Base-by-base conservation (phyloP, 2,113 vertebrate species). In the Cyanistes caeruleus region DNA sequence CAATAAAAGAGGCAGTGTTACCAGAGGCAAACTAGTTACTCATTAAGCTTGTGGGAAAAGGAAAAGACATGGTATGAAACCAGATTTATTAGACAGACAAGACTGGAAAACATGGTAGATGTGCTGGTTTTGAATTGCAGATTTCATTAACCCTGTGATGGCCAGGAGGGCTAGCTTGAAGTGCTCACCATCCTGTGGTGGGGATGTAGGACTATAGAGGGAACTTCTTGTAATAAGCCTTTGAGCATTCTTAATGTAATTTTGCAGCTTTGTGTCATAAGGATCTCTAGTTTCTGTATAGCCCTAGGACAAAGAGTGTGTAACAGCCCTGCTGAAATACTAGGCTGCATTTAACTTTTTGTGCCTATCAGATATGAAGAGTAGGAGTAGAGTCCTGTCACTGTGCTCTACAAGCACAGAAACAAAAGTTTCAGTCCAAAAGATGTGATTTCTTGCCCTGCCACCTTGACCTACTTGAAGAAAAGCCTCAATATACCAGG, bases 21-120 rank as follows among this genome's bases (percentile, higher is more conserved):
- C 86, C 59, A 59, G 76, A 72, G 95, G 92, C 88, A 95, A 96
- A 79, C 52, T 86, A 73, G 96, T 97, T 97, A 96, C 55, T 97
- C 80, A 96, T 96, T 96, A 97, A 97, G 35, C 90, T 84, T 89
- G 83, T 93, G 89, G 75, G 93, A 91, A 83, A 92, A 94, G 89
- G 64, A 85, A 83, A 87, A 92, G 33, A 52, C 83, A 58, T 78
- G 41, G 65, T 78, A 90, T 76, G 69, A 89, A 96, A 84, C 68
- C 60, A 95, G 92, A 84, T 88, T 84, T 96, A 74, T 96, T 94
- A 44, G 85, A 78, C 55, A 92, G 87, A 94, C 88, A 92, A 91
- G 88, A 73, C 67, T 89, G 84, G 78, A 93, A 88, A 90, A 92
- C 68, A 64, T 78, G 75, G 90, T 94, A 88, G 87, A 85, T 78